Conservation (phyloP, 2,113 vertebrate genomes). For the Benitochromis conjunctus region DNA sequence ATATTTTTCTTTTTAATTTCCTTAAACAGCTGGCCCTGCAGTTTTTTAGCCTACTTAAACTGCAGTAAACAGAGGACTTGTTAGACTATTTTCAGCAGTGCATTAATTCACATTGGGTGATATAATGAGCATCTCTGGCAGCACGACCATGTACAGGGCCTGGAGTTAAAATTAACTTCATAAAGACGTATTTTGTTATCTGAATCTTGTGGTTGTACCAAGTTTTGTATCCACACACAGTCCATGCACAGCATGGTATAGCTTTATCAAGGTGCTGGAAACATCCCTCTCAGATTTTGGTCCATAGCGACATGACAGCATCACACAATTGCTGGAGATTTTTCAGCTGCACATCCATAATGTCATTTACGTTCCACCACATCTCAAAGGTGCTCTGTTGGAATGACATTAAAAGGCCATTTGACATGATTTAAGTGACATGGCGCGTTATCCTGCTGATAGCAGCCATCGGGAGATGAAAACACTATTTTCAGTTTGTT, state of each 20-base stretch:
- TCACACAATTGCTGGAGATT: background rate
- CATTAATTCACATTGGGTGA: background rate
- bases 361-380: background rate
- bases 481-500: background rate
- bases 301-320: background rate
- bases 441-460: background rate
- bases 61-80: background rate
- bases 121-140: background rate
- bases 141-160: background rate
- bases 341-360: background rate
- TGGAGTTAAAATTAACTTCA: background rate
- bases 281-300: background rate
- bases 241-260: background rate
- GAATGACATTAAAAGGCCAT: background rate
- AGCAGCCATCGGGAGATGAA: background rate
- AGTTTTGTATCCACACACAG: background rate
- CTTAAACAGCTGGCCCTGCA: background rate
- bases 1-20: background rate
- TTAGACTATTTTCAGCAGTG: background rate
- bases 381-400: background rate
- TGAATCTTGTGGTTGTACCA: background rate
- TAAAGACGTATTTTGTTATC: background rate
- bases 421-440: background rate
- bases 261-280: background rate
- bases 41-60: background rate